Evolutionary conservation across 2,797 vertebrate species (phyloP).

Genomic region (Buceros bicornis): DNA sequence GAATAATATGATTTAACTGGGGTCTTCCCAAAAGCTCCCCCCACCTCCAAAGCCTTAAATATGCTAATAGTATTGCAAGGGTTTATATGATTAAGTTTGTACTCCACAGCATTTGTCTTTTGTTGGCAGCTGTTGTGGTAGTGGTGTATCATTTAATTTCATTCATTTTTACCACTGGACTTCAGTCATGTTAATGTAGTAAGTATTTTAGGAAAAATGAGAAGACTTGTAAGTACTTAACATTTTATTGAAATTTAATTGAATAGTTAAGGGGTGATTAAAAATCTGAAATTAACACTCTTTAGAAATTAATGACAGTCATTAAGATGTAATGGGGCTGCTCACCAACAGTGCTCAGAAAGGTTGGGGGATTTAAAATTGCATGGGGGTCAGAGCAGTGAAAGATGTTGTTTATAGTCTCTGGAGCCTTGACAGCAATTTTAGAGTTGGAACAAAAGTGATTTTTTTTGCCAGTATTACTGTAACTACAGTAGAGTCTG

Average conservation of each 20-base stretch:
- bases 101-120: constrained; percentile 51
- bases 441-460: constrained; percentile 82
- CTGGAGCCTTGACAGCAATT: constrained; percentile 83
- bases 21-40: neutral
- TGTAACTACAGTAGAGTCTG: constrained; percentile 76
- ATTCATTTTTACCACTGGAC: constrained; percentile 82
- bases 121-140: constrained; percentile 70
- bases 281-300: constrained; percentile 92
- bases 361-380: constrained; percentile 92
- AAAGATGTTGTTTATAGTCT: constrained; percentile 88
- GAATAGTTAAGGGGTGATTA: constrained; percentile 92
- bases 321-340: constrained; percentile 95
- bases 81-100: constrained; percentile 37
- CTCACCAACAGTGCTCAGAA: constrained; percentile 87
- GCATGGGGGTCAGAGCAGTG: constrained; percentile 88
- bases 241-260: constrained; percentile 93
- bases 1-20: neutral
- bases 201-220: constrained; percentile 89
- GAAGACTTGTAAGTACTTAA: constrained; percentile 89
- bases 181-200: constrained; percentile 84
- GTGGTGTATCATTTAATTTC: constrained; percentile 77
- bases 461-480: constrained; percentile 75
- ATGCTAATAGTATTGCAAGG: neutral
- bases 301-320: constrained; percentile 92
- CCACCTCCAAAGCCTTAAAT: constrained; percentile 14